Percentiles rank a stretch among this genome's conserved stretches.
phyloP scores from a whole-genome alignment of 64 coral and sea anemone genomes.

The Stichodactyla mertensii region DNA sequence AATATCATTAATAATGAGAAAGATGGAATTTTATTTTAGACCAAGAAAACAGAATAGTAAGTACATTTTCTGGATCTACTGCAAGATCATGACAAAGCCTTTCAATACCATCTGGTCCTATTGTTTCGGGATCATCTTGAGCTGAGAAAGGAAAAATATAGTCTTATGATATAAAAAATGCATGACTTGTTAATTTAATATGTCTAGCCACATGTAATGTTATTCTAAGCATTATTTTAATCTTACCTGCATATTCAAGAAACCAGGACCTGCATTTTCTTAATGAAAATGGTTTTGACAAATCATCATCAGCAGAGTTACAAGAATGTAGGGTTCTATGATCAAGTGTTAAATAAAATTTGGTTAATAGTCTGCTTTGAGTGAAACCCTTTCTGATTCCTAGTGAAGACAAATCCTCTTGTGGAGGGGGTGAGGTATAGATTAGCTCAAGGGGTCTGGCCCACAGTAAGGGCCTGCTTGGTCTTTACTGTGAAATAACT shows the following conservation, averaged over 20 bases:
- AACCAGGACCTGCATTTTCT: slow-evolving; percentile 64
- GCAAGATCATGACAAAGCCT: slow-evolving; percentile 68
- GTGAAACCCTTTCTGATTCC: no score
- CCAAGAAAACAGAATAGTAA: neutral
- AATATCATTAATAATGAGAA: neutral
- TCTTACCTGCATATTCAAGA: slow-evolving; percentile 76
- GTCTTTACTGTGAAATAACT: no score
- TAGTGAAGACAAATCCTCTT: no score
- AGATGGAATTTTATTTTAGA: neutral
- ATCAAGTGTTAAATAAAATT: neutral
- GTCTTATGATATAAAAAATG: no score
- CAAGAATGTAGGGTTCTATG: slow-evolving; percentile 1
- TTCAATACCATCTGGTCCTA: slow-evolving; percentile 72
- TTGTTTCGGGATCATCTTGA: slow-evolving; percentile 55
- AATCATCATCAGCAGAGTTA: slow-evolving; percentile 28
- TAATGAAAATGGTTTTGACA: slow-evolving; percentile 71
- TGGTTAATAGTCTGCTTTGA: no score
- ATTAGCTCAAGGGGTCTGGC: no score
- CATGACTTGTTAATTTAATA: no score
- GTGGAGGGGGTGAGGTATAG: no score
- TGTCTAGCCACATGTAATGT: no score
- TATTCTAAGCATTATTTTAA: neutral
- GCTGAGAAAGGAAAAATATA: neutral
- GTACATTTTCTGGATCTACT: slow-evolving; percentile 73
- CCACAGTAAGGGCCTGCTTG: no score